Evolutionary conservation across 2,888 invertebrate species (phyloP).

Genomic region (Plebejus melissa): DNA sequence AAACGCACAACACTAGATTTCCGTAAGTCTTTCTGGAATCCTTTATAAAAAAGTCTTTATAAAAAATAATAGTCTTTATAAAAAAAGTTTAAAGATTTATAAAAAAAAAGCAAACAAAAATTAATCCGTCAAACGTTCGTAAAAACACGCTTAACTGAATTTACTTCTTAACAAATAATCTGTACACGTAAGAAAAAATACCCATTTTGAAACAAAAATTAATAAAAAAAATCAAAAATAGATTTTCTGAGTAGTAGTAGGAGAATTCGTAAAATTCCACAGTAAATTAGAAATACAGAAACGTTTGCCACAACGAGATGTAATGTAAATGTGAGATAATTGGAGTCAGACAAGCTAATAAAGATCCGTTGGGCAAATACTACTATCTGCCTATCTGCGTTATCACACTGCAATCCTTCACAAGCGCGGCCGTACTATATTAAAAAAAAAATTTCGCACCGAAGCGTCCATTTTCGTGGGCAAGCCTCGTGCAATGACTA

Average conservation of each 20-base stretch:
- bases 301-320: slow-evolving; percentile 32
- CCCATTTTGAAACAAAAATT: slow-evolving; percentile 55
- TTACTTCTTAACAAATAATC: slow-evolving; percentile 68
- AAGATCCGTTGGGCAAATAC: slow-evolving; percentile 32
- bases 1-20: neutral
- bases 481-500: slow-evolving; percentile 40
- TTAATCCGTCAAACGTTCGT: slow-evolving; percentile 48
- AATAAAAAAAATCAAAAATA: slow-evolving; percentile 17
- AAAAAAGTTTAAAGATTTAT: neutral
- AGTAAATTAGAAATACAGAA: slow-evolving; percentile 28
- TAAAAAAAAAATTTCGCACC: slow-evolving; percentile 30
- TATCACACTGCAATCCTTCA: slow-evolving; percentile 32
- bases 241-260: neutral
- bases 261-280: slow-evolving; percentile 11
- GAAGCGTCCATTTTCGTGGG: slow-evolving; percentile 40
- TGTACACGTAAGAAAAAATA: slow-evolving; percentile 67
- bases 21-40: slow-evolving; percentile 1
- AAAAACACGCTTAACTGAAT: slow-evolving; percentile 53
- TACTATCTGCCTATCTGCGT: slow-evolving; percentile 33
- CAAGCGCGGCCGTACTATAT: slow-evolving; percentile 18
- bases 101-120: neutral
- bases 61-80: neutral
- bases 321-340: slow-evolving; percentile 31
- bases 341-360: slow-evolving; percentile 30
- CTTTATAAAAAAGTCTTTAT: too few species aligned